These are phyloP conservation scores for Steatornis caripensis DNA, from an alignment of 2,113 vertebrate genomes.

Conservation along the genomic window DNA sequence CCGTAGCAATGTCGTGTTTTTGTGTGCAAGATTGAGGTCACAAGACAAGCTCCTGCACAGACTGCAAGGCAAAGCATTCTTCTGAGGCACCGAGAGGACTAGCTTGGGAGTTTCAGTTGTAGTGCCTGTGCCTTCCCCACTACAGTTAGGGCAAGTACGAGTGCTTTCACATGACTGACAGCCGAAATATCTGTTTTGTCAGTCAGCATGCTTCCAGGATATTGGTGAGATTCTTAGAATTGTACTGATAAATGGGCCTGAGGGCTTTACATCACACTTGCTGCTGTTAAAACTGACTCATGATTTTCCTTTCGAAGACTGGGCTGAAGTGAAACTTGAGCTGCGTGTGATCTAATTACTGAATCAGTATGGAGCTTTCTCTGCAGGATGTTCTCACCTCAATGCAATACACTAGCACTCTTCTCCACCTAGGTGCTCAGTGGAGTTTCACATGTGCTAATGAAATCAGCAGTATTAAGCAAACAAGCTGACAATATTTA, in stretches of 20 bases:
- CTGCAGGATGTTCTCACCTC: background rate
- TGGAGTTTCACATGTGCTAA: background rate
- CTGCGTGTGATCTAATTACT: background rate
- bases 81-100: background rate
- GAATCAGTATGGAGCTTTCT: background rate
- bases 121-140: background rate
- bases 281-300: background rate
- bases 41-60: background rate
- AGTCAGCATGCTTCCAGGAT: background rate
- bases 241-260: background rate
- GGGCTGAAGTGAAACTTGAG: slow-evolving; percentile 6
- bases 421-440: background rate
- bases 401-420: background rate
- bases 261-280: background rate
- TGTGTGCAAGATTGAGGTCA: background rate
- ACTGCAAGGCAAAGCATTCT: background rate
- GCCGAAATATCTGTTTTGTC: background rate
- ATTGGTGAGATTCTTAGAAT: background rate
- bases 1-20: background rate
- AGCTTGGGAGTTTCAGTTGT: background rate
- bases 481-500: background rate
- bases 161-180: background rate
- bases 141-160: background rate
- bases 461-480: background rate
- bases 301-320: background rate